Conservation (phyloP, 2,888 invertebrate species). For the Parthenolecanium corni region DNA sequence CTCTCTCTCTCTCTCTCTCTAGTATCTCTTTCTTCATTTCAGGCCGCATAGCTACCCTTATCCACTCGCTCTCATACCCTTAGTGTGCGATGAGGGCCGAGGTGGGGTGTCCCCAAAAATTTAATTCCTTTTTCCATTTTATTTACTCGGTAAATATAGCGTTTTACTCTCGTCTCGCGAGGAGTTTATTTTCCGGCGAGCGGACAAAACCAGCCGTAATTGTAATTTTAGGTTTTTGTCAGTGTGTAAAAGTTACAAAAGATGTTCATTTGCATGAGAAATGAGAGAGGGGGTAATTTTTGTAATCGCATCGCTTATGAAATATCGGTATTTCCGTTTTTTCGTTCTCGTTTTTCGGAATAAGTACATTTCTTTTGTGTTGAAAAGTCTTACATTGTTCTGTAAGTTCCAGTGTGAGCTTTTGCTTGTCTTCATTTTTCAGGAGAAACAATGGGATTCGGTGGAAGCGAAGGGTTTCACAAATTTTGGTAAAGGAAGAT, state of each 20-base stretch:
- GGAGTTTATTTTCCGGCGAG: conserved; percentile 25
- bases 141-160: conserved; percentile 27
- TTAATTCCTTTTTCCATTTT: conserved; percentile 29
- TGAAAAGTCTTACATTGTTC: too few relatives aligned
- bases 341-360: too few relatives aligned
- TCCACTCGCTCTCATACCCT: conserved; percentile 1
- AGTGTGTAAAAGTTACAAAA: conserved; percentile 4
- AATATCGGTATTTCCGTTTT: too few relatives aligned
- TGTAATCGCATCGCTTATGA: conserved; percentile 8
- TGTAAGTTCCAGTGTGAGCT: too few relatives aligned
- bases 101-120: not conserved
- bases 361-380: too few relatives aligned
- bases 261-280: conserved; percentile 25
- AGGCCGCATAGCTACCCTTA: conserved; percentile 19
- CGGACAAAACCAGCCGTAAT: conserved; percentile 27
- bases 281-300: not conserved
- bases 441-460: too few relatives aligned
- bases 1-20: conserved; percentile 25
- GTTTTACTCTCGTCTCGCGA: conserved; percentile 22
- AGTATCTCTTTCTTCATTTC: conserved; percentile 26
- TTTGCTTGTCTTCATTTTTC: too few relatives aligned
- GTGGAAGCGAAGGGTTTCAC: too few relatives aligned
- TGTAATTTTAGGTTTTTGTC: conserved; percentile 27
- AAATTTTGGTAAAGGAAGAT: too few relatives aligned
- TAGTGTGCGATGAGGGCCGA: too few relatives aligned